Percentiles rank a stretch among this genome's conserved stretches.
Evolutionary conservation across 2,888 invertebrate genomes (phyloP).

Genomic region (Diachrysia chrysitis): DNA sequence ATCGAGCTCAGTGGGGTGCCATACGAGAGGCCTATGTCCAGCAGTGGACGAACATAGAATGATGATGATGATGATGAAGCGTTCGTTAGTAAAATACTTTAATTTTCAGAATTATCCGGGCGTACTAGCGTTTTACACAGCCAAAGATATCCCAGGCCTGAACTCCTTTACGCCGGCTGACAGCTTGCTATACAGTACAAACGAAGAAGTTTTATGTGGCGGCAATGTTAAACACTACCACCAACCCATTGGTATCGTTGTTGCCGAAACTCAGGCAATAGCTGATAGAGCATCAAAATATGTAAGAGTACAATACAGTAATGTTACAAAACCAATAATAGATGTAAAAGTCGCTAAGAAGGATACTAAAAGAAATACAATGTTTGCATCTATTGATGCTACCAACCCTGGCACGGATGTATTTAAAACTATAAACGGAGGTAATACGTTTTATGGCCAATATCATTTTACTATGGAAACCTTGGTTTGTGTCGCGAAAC

Average conservation of each 20-base stretch:
- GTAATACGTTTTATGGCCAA: conserved; percentile 87
- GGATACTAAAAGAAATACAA: conserved; percentile 30
- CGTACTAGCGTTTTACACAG: conserved; percentile 90
- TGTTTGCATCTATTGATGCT: conserved; percentile 30
- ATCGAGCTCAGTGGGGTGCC: too few relatives aligned
- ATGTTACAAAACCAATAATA: conserved; percentile 61
- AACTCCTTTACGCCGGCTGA: conserved; percentile 87
- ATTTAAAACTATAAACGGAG: conserved; percentile 65
- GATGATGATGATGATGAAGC: too few relatives aligned
- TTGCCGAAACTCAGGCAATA: conserved; percentile 86
- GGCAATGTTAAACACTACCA: conserved; percentile 66
- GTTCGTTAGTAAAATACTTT: not conserved
- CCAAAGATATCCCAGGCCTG: conserved; percentile 91
- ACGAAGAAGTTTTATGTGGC: conserved; percentile 75
- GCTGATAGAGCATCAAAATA: conserved; percentile 88
- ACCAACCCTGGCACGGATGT: conserved; percentile 44
- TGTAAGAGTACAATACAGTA: conserved; percentile 87
- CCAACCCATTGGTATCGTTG: conserved; percentile 80
- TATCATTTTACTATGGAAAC: conserved; percentile 94
- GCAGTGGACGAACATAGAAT: too few relatives aligned
- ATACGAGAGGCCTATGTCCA: too few relatives aligned
- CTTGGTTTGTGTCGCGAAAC: conserved; percentile 89
- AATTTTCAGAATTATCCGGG: conserved; percentile 88
- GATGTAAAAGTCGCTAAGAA: conserved; percentile 44
- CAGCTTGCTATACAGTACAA: conserved; percentile 27